phyloP scores from a whole-genome alignment of 2,113 vertebrate species.

The Pimephales promelas region DNA sequence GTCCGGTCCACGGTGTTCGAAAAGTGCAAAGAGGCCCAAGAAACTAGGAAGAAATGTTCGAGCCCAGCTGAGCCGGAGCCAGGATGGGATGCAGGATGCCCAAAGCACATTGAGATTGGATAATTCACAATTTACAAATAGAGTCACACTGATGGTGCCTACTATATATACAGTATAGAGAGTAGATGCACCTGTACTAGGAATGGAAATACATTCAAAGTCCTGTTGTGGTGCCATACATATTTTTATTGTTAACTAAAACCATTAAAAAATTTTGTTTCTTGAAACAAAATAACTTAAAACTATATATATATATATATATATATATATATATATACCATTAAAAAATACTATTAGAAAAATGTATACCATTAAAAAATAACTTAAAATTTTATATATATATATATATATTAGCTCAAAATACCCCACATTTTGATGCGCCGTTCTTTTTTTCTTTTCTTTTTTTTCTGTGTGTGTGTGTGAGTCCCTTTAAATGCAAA shows the following conservation, averaged over 20 bases:
- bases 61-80: slow-evolving; percentile 39
- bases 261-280: neutral
- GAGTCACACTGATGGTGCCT: neutral
- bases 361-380: neutral
- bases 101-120: slow-evolving; percentile 51
- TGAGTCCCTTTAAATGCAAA: too few species aligned
- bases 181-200: neutral
- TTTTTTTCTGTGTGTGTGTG: too few species aligned
- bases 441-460: too few species aligned
- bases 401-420: too few species aligned
- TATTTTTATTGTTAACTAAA: neutral
- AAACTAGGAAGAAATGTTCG: slow-evolving; percentile 25
- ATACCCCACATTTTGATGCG: too few species aligned
- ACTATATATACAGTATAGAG: neutral
- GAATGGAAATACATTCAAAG: neutral
- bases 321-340: too few species aligned
- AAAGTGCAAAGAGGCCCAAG: slow-evolving; percentile 28
- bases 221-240: neutral
- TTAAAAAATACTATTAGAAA: too few species aligned
- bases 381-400: neutral
- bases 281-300: neutral
- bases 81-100: slow-evolving; percentile 35
- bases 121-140: neutral
- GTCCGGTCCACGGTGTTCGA: slow-evolving; percentile 25
- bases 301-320: neutral